Percentiles rank a stretch among this genome's conserved stretches.
phyloP scores from a whole-genome alignment of 2,888 invertebrate species.

The Sclerodermus sp. region DNA sequence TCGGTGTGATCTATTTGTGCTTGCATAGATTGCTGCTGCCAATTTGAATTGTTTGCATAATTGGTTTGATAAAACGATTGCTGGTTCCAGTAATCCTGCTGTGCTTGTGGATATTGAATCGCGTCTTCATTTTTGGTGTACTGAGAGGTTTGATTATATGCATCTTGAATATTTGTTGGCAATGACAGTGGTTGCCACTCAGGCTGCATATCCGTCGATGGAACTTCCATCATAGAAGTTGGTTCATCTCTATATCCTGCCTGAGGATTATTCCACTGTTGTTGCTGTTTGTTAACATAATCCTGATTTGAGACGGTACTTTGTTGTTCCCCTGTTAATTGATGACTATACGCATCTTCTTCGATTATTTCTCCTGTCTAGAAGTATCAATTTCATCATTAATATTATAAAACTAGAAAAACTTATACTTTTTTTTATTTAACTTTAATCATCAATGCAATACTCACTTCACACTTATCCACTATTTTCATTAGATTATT shows the following conservation, averaged over 20 bases:
- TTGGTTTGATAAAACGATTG: conserved; percentile 42
- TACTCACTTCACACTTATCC: conserved; percentile 55
- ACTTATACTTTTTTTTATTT: not conserved
- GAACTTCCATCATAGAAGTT: conserved; percentile 41
- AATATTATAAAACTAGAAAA: not conserved
- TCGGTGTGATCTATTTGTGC: conserved; percentile 39
- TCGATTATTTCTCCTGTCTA: conserved; percentile 51
- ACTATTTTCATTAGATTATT: conserved; percentile 59
- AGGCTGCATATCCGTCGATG: conserved; percentile 31
- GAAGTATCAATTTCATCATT: not conserved
- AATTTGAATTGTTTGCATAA: conserved; percentile 40
- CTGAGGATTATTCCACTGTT: conserved; percentile 33
- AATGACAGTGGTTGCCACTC: conserved; percentile 48
- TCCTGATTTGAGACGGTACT: too few species aligned
- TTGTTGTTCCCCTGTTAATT: conserved; percentile 11
- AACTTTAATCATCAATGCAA: not conserved
- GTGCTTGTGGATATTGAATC: conserved; percentile 34
- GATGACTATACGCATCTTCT: conserved; percentile 26
- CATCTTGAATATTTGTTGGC: conserved; percentile 38
- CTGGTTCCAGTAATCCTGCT: conserved; percentile 39
- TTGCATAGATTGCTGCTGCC: conserved; percentile 38
- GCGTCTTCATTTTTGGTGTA: conserved; percentile 33
- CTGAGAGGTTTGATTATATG: conserved; percentile 33
- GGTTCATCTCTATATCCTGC: conserved; percentile 37
- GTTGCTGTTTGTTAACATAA: conserved; percentile 22